Evolutionary conservation across 1,140 invertebrate genomes (phyloP).

Genomic region (Aradophagus sp.): DNA sequence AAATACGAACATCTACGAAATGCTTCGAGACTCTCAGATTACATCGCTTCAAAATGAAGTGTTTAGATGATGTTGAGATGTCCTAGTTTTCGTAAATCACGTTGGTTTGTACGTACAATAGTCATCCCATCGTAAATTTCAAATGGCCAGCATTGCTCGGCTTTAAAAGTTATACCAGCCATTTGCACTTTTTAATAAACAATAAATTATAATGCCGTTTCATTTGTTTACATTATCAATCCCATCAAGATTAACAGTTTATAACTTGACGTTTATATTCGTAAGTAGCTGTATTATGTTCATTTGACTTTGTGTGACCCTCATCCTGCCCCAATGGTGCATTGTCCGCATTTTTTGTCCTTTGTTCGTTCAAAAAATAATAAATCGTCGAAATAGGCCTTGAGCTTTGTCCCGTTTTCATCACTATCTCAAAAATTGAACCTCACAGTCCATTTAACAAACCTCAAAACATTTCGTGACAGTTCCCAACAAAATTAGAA

Average conservation of each 20-base stretch:
- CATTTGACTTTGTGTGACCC: too few species aligned
- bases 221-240: slow-evolving; percentile 23
- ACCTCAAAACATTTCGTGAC: slow-evolving; percentile 18
- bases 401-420: slow-evolving; percentile 14
- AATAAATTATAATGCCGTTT: slow-evolving; percentile 14
- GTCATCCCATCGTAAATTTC: too few species aligned
- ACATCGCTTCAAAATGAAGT: slow-evolving; percentile 1
- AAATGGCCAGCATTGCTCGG: too few species aligned
- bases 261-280: too few species aligned
- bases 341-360: slow-evolving; percentile 5
- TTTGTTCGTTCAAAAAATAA: slow-evolving; percentile 35
- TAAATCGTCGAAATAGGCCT: slow-evolving; percentile 19
- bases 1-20: slow-evolving; percentile 10
- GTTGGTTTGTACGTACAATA: too few species aligned
- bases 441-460: too few species aligned
- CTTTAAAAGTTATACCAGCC: too few species aligned
- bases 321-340: slow-evolving; percentile 9
- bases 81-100: too few species aligned
- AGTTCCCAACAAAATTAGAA: slow-evolving; percentile 25
- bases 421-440: slow-evolving; percentile 18
- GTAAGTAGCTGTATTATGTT: too few species aligned
- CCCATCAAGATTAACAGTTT: neutral
- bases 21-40: too few species aligned
- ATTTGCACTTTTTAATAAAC: too few species aligned
- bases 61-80: too few species aligned